Evolutionary conservation across 2,113 vertebrate species (phyloP).

Genomic region (Tiliqua scincoides): DNA sequence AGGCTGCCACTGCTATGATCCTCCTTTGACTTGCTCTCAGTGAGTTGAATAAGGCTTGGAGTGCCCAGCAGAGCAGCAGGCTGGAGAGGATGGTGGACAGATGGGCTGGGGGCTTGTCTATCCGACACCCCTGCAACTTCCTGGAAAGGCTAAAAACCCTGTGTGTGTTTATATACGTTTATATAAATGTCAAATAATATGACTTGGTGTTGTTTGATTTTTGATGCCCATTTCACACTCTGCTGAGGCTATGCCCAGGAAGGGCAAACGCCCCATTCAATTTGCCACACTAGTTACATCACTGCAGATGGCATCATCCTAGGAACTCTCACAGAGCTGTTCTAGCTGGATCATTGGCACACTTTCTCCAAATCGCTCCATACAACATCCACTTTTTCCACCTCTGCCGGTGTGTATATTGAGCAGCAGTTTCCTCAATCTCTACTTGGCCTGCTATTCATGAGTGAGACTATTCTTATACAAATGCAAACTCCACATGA

Average conservation of each 20-base stretch:
- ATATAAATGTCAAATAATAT: too few species aligned
- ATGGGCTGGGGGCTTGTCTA: too few species aligned
- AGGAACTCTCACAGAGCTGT: not conserved
- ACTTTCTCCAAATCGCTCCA: not conserved
- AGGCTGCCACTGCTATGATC: too few species aligned
- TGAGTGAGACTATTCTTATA: not conserved
- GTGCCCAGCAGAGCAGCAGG: too few species aligned
- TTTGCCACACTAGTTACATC: not conserved
- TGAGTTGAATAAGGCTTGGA: too few species aligned
- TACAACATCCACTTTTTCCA: not conserved
- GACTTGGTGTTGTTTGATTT: not conserved
- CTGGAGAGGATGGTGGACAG: too few species aligned
- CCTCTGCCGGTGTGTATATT: not conserved
- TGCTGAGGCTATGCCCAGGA: not conserved
- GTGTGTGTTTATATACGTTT: too few species aligned
- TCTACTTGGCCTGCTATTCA: not conserved
- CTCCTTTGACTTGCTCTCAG: too few species aligned
- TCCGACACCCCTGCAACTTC: too few species aligned
- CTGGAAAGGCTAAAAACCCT: too few species aligned
- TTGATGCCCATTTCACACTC: not conserved
- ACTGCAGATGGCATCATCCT: too few species aligned
- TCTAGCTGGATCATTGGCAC: not conserved
- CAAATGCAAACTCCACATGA: not conserved
- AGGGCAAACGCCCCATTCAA: not conserved
- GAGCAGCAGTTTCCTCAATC: not conserved